Evolutionary conservation across 37 sponge, comb jelly and placozoan species (phyloP).

Genomic region (Theonella swinhoei): DNA sequence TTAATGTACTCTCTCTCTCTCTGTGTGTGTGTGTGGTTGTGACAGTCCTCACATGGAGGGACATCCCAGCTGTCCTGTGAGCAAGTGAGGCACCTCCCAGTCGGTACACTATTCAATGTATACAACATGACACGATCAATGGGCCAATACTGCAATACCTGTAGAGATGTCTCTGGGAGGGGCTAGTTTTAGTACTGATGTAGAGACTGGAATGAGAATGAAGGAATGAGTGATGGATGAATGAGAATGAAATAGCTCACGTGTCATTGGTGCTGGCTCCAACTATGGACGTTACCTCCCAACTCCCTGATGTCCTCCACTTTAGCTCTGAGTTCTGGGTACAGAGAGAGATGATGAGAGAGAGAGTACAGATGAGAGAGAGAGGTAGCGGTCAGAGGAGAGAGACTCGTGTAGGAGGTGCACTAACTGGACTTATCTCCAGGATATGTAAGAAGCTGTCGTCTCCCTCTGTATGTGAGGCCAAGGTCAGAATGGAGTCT

Average conservation of each 20-base stretch:
- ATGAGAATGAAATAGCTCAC: constrained; percentile 6
- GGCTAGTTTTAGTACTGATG: constrained; percentile 28
- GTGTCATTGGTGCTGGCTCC: constrained; percentile 16
- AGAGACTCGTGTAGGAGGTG: too few species aligned
- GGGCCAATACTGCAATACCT: too few species aligned
- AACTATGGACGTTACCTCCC: constrained; percentile 56
- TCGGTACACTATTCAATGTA: not conserved
- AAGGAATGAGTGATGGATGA: not conserved
- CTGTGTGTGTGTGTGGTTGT: not conserved
- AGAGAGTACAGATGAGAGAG: too few species aligned
- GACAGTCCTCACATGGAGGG: constrained; percentile 1
- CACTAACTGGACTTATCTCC: not conserved
- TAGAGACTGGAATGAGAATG: constrained; percentile 40
- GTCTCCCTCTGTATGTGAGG: not conserved
- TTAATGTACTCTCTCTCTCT: too few species aligned
- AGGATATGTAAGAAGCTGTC: constrained; percentile 48
- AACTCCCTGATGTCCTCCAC: constrained; percentile 33
- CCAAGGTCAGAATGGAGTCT: constrained; percentile 4
- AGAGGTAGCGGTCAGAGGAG: too few species aligned
- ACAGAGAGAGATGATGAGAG: too few species aligned
- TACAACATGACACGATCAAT: too few species aligned
- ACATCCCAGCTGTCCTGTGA: constrained; percentile 42
- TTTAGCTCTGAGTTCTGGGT: not conserved
- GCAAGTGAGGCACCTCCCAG: constrained; percentile 49
- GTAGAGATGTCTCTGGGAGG: constrained; percentile 52